phyloP scores from a whole-genome alignment of 2,797 vertebrate genomes.

The Uromys caudimaculatus region DNA sequence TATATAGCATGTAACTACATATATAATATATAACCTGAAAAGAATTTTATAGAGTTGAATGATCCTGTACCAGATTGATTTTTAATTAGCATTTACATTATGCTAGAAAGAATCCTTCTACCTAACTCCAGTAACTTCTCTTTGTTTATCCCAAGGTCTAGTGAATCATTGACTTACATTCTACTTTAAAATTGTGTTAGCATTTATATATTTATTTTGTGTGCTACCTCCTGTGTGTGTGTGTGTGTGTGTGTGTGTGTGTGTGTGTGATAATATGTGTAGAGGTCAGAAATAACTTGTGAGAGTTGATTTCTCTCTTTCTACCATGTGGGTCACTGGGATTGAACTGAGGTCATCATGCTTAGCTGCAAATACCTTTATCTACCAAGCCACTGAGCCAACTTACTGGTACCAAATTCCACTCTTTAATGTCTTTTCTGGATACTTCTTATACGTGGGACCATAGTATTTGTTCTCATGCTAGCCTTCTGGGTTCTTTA shows the following conservation, averaged over 20 bases:
- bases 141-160: not conserved
- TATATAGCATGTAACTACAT: not conserved
- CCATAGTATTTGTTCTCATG: not conserved
- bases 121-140: not conserved
- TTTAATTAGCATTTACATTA: not conserved
- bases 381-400: not conserved
- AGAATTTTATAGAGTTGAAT: not conserved
- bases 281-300: not conserved
- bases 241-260: not conserved
- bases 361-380: not conserved
- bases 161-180: not conserved
- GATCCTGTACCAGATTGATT: not conserved
- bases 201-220: not conserved
- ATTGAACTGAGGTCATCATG: not conserved
- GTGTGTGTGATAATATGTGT: not conserved
- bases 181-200: not conserved
- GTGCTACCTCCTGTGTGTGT: not conserved
- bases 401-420: not conserved
- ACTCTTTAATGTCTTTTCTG: not conserved
- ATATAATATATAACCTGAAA: not conserved
- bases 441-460: too few species aligned
- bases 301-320: not conserved
- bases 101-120: not conserved
- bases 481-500: not conserved
- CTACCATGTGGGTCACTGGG: not conserved